These are phyloP conservation scores for Drosophila persimilis DNA, from an alignment of 1,140 invertebrate species.

Conservation along the genomic window DNA sequence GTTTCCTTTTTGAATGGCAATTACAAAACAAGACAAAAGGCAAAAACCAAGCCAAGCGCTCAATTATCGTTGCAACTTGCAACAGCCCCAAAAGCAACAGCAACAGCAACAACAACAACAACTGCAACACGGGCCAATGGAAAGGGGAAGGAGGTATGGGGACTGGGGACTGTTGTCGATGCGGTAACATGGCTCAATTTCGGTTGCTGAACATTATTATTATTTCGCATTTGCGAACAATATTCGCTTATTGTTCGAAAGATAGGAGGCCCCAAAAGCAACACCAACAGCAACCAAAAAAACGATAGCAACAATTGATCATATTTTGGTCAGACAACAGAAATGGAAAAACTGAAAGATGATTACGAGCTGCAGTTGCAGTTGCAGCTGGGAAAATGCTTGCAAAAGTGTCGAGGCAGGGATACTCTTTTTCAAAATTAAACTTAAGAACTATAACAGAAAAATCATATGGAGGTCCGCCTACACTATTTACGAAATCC, in stretches of 20 bases:
- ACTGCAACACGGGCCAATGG: slow-evolving; percentile 1
- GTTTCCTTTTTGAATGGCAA: slow-evolving; percentile 73
- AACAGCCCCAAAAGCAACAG: slow-evolving; percentile 25
- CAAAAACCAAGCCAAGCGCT: slow-evolving; percentile 53
- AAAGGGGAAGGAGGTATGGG: too few species aligned
- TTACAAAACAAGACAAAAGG: slow-evolving; percentile 60
- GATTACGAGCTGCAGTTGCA: slow-evolving; percentile 27
- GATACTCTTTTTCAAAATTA: slow-evolving; percentile 15
- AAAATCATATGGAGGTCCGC: too few species aligned
- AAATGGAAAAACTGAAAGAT: slow-evolving; percentile 27
- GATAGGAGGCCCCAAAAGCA: slow-evolving; percentile 38
- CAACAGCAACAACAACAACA: slow-evolving; percentile 21
- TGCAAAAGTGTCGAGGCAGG: neutral
- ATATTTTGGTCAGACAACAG: slow-evolving; percentile 52
- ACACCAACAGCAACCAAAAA: slow-evolving; percentile 10
- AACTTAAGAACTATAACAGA: neutral
- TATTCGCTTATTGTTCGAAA: slow-evolving; percentile 57
- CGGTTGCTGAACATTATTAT: slow-evolving; percentile 72
- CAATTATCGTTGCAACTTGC: slow-evolving; percentile 60
- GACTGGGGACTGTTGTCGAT: slow-evolving; percentile 44
- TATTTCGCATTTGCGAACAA: slow-evolving; percentile 72
- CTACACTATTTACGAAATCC: too few species aligned
- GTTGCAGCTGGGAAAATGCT: slow-evolving; percentile 17
- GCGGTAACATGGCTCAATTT: slow-evolving; percentile 78
- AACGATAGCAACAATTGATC: slow-evolving; percentile 59